Evolutionary conservation across 2,797 vertebrate species (phyloP), one percentile per base, ranked within the genome.

Genomic region (Prunella strophiata): DNA sequence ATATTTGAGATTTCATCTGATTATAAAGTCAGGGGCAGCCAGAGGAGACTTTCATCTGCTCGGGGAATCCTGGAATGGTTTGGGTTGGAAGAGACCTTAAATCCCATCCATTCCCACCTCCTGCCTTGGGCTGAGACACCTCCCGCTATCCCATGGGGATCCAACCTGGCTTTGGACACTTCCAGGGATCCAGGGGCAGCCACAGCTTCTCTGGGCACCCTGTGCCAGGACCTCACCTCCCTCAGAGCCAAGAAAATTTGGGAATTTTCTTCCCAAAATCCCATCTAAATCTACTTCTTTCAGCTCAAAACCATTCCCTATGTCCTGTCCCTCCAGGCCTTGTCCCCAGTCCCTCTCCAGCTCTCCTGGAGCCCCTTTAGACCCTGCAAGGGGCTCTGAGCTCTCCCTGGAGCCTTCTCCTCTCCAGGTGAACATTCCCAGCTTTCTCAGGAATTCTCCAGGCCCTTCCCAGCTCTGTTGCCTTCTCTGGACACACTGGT

Each of bases 81-180:
- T 27, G 50, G 23, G 10, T 23, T 51, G 40, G 40, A 38, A 50
- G 27, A 16, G 27, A 26, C 16, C 13, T 36, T 12, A 23, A 43
- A 63, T 51, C 48, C 58, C 58, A 23, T 14, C 58, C 36, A 3
- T 43, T 52, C 59, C 59, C 19, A 23, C 16, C 32, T 18, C 45
- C 22, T 71, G 22, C 38, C n/a, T 7, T 18, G 43, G 54, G 18
- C 51, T 17, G 51, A 15, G 62, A 14, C 63, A 16, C 25, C 17
- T 81, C 1, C 47, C 13, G 2, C 26, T 2, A 0, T 36, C 32
- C 47, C 57, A 61, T 16, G 45, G 7, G 8, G 36, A 20, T 50
- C 77, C 65, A 50, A 0, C 65, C 55, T 43, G 45, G 16, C 47
- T 65, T 81, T 20, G 54, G 54, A 0, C 45, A 43, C 11, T 59